phyloP scores from a whole-genome alignment of 2,888 invertebrate genomes.

The Bhutanitis thaidina region DNA sequence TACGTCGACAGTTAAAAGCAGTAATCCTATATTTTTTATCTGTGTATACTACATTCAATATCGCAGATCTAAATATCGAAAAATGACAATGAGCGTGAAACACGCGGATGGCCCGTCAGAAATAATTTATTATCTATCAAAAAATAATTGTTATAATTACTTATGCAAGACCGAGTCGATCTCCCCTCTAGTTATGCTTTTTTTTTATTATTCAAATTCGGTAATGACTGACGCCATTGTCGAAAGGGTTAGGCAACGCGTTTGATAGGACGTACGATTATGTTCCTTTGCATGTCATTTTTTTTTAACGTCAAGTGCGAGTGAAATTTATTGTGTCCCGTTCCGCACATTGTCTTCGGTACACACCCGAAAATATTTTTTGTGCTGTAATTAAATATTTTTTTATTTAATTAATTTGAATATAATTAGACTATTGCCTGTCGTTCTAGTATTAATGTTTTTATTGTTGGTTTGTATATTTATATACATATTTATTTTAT shows the following conservation, averaged over 20 bases:
- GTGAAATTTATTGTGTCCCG: neutral
- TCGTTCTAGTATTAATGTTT: too few species aligned
- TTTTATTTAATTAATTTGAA: too few species aligned
- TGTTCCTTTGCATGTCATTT: constrained; percentile 28
- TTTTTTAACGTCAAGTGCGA: neutral
- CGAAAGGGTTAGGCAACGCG: constrained; percentile 37
- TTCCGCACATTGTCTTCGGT: neutral
- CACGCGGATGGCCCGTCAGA: constrained; percentile 38
- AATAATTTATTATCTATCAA: constrained; percentile 75
- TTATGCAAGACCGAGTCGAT: constrained; percentile 60
- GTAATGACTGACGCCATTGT: constrained; percentile 66
- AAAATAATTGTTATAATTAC: constrained; percentile 76
- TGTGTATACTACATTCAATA: neutral
- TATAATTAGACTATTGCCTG: too few species aligned
- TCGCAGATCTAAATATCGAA: neutral
- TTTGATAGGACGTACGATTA: constrained; percentile 32
- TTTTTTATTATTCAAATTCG: constrained; percentile 71
- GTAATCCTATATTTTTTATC: too few species aligned
- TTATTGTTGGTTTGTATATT: too few species aligned
- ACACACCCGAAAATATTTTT: too few species aligned
- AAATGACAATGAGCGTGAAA: constrained; percentile 12
- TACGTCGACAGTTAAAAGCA: too few species aligned
- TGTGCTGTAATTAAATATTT: too few species aligned
- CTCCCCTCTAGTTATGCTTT: constrained; percentile 54
- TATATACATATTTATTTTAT: too few species aligned